A percentile compares a stretch with the other conserved stretches of the same genome.
These are phyloP conservation scores for Cervus canadensis DNA, from an alignment of 2,113 vertebrate genomes.

Conservation along the genomic window DNA sequence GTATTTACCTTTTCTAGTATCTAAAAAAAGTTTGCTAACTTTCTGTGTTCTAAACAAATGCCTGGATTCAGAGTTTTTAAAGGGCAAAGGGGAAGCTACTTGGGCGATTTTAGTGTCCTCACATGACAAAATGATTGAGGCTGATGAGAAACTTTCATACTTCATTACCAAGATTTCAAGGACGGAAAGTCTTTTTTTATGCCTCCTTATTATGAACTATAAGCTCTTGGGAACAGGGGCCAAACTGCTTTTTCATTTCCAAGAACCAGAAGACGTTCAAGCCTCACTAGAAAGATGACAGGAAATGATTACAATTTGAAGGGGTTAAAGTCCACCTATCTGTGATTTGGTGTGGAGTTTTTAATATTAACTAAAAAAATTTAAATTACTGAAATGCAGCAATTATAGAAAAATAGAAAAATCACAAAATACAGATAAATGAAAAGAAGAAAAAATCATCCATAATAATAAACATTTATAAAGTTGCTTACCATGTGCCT, in stretches of 20 bases:
- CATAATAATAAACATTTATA: background rate
- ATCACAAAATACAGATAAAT: background rate
- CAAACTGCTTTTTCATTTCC: slow-evolving; percentile 13
- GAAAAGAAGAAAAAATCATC: background rate
- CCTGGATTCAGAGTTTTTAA: background rate
- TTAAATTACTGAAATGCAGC: background rate
- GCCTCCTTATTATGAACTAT: background rate
- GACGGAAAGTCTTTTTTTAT: background rate
- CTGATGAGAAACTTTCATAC: background rate
- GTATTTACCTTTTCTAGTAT: background rate
- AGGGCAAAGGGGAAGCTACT: background rate
- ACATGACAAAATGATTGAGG: background rate
- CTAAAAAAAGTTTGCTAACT: background rate
- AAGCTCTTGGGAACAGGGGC: background rate
- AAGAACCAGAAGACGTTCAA: slow-evolving; percentile 37
- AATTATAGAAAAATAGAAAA: background rate
- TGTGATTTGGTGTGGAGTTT: background rate
- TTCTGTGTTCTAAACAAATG: slow-evolving; percentile 21
- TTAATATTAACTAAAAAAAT: background rate
- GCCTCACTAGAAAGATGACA: slow-evolving; percentile 12
- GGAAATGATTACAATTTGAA: slow-evolving; percentile 36
- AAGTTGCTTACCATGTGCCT: background rate
- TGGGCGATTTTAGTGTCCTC: background rate
- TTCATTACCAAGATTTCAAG: slow-evolving; percentile 16
- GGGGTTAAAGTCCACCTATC: background rate